Evolutionary conservation across 2,797 vertebrate species (phyloP).

Genomic region (Diplodus sargus): DNA sequence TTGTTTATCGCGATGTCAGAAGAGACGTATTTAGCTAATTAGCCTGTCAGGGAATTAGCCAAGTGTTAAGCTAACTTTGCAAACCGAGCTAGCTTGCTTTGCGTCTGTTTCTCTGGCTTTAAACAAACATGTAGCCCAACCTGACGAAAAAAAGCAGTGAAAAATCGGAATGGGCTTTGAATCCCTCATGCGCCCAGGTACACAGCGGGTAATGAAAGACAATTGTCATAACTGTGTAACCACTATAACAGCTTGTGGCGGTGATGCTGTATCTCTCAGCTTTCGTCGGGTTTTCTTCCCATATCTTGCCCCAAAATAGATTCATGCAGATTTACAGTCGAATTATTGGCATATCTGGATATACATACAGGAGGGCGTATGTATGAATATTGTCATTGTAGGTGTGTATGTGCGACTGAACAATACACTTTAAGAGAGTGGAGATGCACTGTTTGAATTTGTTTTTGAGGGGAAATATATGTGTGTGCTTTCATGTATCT

Average conservation of each 20-base stretch:
- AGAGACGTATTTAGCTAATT: too few species aligned
- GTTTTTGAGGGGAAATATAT: not conserved
- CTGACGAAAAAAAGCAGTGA: not conserved
- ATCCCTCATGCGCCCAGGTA: not conserved
- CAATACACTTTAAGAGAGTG: conserved; percentile 11
- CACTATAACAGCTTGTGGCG: not conserved
- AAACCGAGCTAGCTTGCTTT: too few species aligned
- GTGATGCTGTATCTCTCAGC: not conserved
- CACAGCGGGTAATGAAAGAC: not conserved
- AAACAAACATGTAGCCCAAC: not conserved
- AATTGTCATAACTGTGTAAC: not conserved
- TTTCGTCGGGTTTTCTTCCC: not conserved
- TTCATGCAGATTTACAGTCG: not conserved
- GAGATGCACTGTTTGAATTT: conserved; percentile 27
- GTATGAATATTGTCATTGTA: not conserved
- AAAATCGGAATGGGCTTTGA: not conserved
- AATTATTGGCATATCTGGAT: not conserved
- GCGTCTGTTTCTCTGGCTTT: too few species aligned
- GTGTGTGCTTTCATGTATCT: not conserved
- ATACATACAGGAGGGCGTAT: not conserved
- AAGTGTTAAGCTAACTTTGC: too few species aligned
- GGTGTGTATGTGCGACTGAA: conserved; percentile 20
- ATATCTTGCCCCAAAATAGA: not conserved
- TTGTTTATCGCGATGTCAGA: too few species aligned
- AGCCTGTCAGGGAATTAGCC: too few species aligned